Percentiles rank a stretch among this genome's conserved stretches.
phyloP scores from a whole-genome alignment of 1,140 invertebrate species.

The Drosophila gunungcola region DNA sequence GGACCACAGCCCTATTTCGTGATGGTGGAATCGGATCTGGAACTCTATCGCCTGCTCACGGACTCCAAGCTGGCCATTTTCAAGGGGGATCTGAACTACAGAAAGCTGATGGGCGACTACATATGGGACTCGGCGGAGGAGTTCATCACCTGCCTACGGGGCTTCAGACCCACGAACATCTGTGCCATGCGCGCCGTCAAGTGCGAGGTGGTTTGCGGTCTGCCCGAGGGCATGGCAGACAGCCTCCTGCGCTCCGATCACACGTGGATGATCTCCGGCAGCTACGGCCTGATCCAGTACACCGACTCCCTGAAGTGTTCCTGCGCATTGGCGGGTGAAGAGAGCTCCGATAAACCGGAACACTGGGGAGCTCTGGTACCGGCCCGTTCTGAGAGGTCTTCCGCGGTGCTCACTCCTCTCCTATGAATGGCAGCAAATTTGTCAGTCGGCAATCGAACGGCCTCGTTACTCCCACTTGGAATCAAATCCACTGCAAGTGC shows the following conservation, averaged over 20 bases:
- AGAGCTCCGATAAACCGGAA: not conserved
- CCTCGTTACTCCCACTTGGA: constrained; percentile 63
- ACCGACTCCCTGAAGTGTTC: constrained; percentile 65
- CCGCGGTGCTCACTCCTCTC: constrained; percentile 43
- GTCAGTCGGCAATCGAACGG: constrained; percentile 61
- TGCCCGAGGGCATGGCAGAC: constrained; percentile 88
- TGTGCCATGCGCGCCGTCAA: constrained; percentile 94
- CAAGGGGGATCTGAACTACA: constrained; percentile 98
- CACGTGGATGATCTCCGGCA: constrained; percentile 95
- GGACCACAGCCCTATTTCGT: constrained; percentile 90
- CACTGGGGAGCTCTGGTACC: constrained; percentile 1
- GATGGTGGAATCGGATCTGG: constrained; percentile 90
- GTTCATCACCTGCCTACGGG: constrained; percentile 90
- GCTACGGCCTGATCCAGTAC: constrained; percentile 89
- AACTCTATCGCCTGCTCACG: constrained; percentile 90
- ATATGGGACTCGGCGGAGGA: constrained; percentile 91
- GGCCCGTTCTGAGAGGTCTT: constrained; percentile 58
- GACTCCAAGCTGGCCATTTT: constrained; percentile 92
- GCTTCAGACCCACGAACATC: constrained; percentile 93
- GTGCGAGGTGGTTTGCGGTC: constrained; percentile 94
- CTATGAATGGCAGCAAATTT: constrained; percentile 65
- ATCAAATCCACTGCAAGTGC: constrained; percentile 17
- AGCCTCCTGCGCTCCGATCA: constrained; percentile 87
- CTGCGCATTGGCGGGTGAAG: constrained; percentile 15
- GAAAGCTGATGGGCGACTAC: constrained; percentile 96